phyloP scores from a whole-genome alignment of 2,797 vertebrate species.

The Pseudochirops cupreus region DNA sequence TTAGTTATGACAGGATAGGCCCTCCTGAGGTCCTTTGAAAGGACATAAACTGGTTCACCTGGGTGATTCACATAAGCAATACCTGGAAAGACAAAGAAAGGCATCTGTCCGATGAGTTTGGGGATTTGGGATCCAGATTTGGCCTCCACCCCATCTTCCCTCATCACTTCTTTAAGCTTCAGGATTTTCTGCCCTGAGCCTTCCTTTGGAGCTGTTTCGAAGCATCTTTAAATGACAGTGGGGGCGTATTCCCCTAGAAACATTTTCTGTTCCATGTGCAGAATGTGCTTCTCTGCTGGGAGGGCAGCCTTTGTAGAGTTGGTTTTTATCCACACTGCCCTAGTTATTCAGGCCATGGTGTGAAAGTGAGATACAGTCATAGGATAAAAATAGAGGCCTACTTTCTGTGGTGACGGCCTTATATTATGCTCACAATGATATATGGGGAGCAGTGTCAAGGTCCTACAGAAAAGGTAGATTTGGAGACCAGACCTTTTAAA shows the following conservation, averaged over 20 bases:
- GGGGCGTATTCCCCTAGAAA: conserved; percentile 10
- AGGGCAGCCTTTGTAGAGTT: conserved; percentile 48
- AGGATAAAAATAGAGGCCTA: background rate
- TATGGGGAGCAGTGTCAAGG: conserved; percentile 56
- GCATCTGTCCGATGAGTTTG: background rate
- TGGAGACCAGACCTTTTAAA: conserved; percentile 63
- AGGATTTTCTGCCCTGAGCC: conserved; percentile 9
- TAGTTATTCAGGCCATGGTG: conserved; percentile 42
- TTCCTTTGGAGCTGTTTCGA: background rate
- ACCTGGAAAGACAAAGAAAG: conserved; percentile 20
- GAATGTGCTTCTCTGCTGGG: conserved; percentile 14
- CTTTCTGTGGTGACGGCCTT: conserved; percentile 31
- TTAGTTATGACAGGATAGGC: background rate
- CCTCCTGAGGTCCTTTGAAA: conserved; percentile 11
- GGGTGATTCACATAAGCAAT: background rate
- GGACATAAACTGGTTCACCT: background rate
- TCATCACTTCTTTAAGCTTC: conserved; percentile 12
- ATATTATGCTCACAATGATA: background rate
- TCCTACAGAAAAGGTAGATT: conserved; percentile 59
- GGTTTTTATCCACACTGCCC: conserved; percentile 51
- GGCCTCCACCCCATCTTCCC: background rate
- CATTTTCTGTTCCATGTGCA: conserved; percentile 11
- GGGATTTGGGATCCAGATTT: background rate
- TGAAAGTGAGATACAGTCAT: conserved; percentile 7
- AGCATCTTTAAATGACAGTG: background rate